Base-by-base conservation (phyloP, 2,113 vertebrate species). In the Syrmaticus mikado region DNA sequence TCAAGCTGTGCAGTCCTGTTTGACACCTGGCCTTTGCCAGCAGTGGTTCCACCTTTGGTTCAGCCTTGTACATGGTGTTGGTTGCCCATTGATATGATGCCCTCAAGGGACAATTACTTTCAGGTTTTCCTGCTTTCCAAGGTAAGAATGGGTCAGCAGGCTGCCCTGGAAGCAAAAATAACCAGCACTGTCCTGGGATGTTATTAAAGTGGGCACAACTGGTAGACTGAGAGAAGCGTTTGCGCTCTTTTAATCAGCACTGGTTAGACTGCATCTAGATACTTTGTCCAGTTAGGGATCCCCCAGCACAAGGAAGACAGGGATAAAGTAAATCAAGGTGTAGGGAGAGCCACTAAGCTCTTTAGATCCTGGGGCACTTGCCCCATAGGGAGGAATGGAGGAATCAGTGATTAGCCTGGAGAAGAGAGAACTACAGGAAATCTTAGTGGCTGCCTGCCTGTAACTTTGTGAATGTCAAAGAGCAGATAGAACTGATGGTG, bases 1-100 rank as follows among this genome's bases (percentile, higher is more conserved):
- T 13, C 27, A 48, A 88, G 16, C 30, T 72, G 24, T 50, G 11
- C 24, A n/a, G 11, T 80, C 27, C 38, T 45, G 4, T 40, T 38
- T 86, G 38, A 15, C 36, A 92, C 30, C 8, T 48, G 32, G 19
- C 13, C 79, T 73, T 86, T 68, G 16, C 24, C 43, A 11, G 15
- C 4, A 30, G 7, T 12, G 12, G 4, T 43, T 72, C 27, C 38
- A 13, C 17, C 0, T 0, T 28, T 15, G 43, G 22, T 3, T 79
- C 41, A 76, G 27, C 6, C 8, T 88, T 83, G 38, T 43, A 3
- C 8, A 58, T 0, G 1, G 17, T 65, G 27, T 40, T 68, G 24
- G 15, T 5, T 79, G 50, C 19, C 18, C 32, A 13, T 11, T 27
- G 11, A 66, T 36, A 3, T 28, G 6, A 21, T 75, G 24, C 6